Base-by-base conservation (phyloP, 2,113 vertebrate genomes). In the Rhinolophus sinicus region DNA sequence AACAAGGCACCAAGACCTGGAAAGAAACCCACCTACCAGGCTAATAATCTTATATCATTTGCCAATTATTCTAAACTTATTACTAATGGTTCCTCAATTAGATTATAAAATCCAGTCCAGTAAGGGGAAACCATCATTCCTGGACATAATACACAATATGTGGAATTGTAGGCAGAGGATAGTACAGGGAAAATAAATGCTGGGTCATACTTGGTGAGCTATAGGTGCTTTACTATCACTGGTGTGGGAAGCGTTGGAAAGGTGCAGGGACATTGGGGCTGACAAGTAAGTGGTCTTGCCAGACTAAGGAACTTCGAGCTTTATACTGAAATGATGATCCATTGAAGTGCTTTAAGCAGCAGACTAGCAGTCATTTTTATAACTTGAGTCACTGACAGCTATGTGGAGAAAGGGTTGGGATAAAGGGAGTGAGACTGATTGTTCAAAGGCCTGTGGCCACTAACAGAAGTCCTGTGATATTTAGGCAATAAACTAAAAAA, bases 31-130 rank as follows among this genome's bases (percentile, higher is more conserved):
- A 80, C 15, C 8, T 47, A 54, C 26, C 11, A 85, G 47, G 30
- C 47, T 90, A 88, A 70, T 70, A 75, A 52, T 93, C 21, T 33
- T 75, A 70, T 72, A 70, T 81, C 62, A 38, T 73, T 90, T 93
- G 38, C n/a, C 80, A 95, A 86, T 86, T 69, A 86, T 76, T 93
- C 93, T 38, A 81, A 81, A 76, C 12, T 19, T 76, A 60, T 3
- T 75, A 35, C 19, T 83, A 76, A 38, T 60, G 26, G 2, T 81
- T 93, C 80, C 56, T 75, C 9, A 58, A 35, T 80, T 93, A 90
- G 47, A 65, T 60, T 93, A 80, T 64, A 92, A 94, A 96, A 84
- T 80, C 9, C 38, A 95, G 33, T 52, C 24, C 21, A 52, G 33
- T 2, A 93, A 81, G 18, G 69, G 44, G 56, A 93, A 80, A 9